phyloP scores from a whole-genome alignment of 2,888 invertebrate species.

The Malthinus flaveolus region DNA sequence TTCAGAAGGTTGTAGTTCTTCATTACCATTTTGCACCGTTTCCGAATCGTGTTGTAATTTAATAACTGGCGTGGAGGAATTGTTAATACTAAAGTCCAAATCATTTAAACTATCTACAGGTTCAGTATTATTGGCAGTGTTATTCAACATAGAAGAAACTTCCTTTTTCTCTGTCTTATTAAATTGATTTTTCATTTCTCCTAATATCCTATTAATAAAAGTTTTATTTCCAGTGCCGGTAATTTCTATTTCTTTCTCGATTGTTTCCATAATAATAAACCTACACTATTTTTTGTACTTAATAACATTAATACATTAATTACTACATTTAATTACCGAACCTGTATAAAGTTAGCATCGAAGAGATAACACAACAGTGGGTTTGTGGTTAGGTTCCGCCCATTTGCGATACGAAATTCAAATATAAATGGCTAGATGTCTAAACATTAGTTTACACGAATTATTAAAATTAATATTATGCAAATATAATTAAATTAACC shows the following conservation, averaged over 20 bases:
- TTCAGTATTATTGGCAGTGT: conserved; percentile 10
- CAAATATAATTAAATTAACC: too few relatives aligned
- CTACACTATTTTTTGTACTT: conserved; percentile 1
- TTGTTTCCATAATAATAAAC: conserved; percentile 21
- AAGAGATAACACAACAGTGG: neutral
- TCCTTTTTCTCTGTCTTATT: conserved; percentile 54
- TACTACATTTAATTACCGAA: neutral
- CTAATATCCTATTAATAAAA: conserved; percentile 48
- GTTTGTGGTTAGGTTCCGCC: neutral
- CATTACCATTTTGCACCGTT: neutral
- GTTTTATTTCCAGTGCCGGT: conserved; percentile 23
- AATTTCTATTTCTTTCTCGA: conserved; percentile 22
- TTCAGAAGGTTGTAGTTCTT: neutral
- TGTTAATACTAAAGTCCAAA: neutral
- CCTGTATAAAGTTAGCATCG: conserved; percentile 1
- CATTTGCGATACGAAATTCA: neutral
- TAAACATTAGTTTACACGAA: too few relatives aligned
- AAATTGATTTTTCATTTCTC: conserved; percentile 52
- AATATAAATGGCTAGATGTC: too few relatives aligned
- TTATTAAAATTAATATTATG: too few relatives aligned
- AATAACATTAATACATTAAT: neutral
- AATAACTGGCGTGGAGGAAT: neutral
- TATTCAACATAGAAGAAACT: conserved; percentile 5
- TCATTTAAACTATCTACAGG: conserved; percentile 2
- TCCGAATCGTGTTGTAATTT: neutral